phyloP scores from a whole-genome alignment of 2,797 vertebrate genomes.

The Lycodopsis pacificus region DNA sequence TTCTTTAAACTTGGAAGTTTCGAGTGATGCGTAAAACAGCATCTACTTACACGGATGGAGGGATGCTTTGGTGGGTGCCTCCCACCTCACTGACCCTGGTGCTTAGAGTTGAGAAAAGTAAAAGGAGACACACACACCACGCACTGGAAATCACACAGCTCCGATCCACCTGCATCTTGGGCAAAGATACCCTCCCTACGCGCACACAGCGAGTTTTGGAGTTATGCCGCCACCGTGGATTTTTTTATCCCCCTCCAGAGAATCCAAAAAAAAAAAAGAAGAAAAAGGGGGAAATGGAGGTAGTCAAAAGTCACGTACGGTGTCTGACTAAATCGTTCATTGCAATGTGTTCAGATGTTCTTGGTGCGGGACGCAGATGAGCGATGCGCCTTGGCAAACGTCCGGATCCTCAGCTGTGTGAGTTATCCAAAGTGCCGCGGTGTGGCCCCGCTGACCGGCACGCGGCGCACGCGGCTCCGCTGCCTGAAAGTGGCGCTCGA shows the following conservation, averaged over 20 bases:
- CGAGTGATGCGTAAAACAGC: constrained; percentile 27
- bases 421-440: constrained; percentile 73
- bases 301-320: constrained; percentile 64
- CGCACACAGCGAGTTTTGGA: constrained; percentile 57
- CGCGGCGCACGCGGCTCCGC: constrained; percentile 56
- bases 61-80: constrained; percentile 94
- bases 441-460: constrained; percentile 82
- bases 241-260: neutral
- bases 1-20: constrained; percentile 14
- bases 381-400: constrained; percentile 44
- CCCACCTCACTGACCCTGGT: constrained; percentile 83
- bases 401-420: constrained; percentile 73
- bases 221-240: constrained; percentile 54
- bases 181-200: constrained; percentile 47
- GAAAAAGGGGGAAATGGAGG: neutral
- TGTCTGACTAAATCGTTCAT: constrained; percentile 73
- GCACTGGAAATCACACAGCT: constrained; percentile 73
- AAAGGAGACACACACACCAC: constrained; percentile 78
- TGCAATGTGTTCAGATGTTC: constrained; percentile 58
- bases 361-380: constrained; percentile 46
- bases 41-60: constrained; percentile 95
- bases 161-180: constrained; percentile 85
- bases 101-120: constrained; percentile 88
- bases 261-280: constrained; percentile 34
- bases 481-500: constrained; percentile 65